Evolutionary conservation across 1,140 invertebrate genomes (phyloP), one percentile per base, ranked within the genome.

Genomic region (Drosophila watanabei): DNA sequence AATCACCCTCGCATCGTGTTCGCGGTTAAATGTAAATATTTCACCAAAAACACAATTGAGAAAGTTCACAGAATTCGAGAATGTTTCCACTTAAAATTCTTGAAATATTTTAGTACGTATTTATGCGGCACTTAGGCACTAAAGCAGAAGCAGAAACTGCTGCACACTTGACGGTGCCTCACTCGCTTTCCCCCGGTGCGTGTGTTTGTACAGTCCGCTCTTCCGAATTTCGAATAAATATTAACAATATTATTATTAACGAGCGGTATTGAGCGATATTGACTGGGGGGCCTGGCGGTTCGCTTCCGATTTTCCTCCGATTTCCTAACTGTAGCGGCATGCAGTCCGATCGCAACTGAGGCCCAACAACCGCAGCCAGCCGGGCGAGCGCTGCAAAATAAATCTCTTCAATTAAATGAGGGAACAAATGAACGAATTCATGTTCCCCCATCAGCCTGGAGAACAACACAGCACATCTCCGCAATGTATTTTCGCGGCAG

Each of bases 361-460:
- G 24, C 24, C 49, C 35, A 51, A 68, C 35, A 51, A 68, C 49
- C 63, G 68, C 52, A 33, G 39, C 13, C 46, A 71, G 18, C n/a
- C 49, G 35, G 30, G 64, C 63, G 63, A 71, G 49, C 68, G 59
- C 65, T 66, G 75, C 80, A 64, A 79, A 80, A 80, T 89, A 88
- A 81, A 90, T 88, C 85, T 88, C 81, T 75, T 88, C 85, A 88
- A 88, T 88, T 88, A 81, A 90, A 79, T 80, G 86, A 89, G 81
- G 77, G 64, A 72, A 62, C 76, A 70, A 82, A 80, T 83, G 80
- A 76, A 86, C 61, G 83, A 87, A 69, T 75, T 68, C 64, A 62
- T 33, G 58, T 85, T 71, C 82, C 82, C 75, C 65, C 64, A 62
- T 63, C 54, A 59, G 65, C 35, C 75, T 79, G 75, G 75, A 79